Base-by-base conservation (phyloP, 2,888 invertebrate genomes). In the Hemaris fuciformis region DNA sequence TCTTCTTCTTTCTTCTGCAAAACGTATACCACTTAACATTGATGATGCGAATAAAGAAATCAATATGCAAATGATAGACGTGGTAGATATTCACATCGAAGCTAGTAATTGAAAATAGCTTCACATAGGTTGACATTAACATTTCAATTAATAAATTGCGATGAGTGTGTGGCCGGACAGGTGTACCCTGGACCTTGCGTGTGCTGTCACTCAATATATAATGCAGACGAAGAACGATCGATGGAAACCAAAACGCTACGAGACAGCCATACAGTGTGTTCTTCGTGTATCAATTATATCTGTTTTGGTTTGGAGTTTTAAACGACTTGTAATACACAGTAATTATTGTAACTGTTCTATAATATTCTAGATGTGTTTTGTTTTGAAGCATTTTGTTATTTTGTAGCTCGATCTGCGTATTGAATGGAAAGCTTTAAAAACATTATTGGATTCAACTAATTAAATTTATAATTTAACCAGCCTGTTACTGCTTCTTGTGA, bases 121-220 rank as follows among this genome's bases (percentile, higher is more conserved):
- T 31, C 15, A 10, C n/a, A 1, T 38, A 4, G n/a, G 27, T 53
- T 31, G 27, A 27, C 27, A 53, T 25, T 25, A 48, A 48, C 13
- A 48, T 13, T 22, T n/a, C 4, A 48, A 8, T 18, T 15, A 27
- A 53, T 13, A 31, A 31, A 53, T 27, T 53, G 53, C 27, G 15
- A 48, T 2, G 48, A 15, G 8, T 15, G 10, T 27, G 31, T 10
- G 31, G 18, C 18, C 10, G 27, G 53, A 20, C 53, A 53, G 53
- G 27, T 53, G 53, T 38, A 15, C 27, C 27, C 15, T 5, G 45
- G 22, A n/a, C 42, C 41, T 63, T 56, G 66, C 58, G 48, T 64
- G 64, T 25, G 62, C 46, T 56, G 53, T 53, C n/a, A 38, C 60
- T 60, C 45, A 58, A 65, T 69, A 62, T 62, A 67, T 65, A 65